phyloP scores from a whole-genome alignment of 2,797 vertebrate species.

The Labeo calbasu region DNA sequence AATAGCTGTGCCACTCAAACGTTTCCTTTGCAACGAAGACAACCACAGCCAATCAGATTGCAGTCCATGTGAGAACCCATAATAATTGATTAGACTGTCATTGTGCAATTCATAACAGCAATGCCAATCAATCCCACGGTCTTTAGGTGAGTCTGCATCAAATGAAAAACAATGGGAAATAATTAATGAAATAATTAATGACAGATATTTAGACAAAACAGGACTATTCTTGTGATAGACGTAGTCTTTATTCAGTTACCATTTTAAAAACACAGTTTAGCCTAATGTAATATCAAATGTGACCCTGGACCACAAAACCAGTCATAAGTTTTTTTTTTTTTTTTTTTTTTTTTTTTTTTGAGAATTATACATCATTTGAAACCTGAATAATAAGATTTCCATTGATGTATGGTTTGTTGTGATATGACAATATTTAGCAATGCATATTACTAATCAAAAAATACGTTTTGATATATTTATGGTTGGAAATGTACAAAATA shows the following conservation, averaged over 20 bases:
- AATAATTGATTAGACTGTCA: slow-evolving; percentile 26
- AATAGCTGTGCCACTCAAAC: slow-evolving; percentile 47
- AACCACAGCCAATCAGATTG: slow-evolving; percentile 27
- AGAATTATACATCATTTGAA: too few species aligned
- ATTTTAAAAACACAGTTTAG: not conserved
- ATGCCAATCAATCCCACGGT: not conserved
- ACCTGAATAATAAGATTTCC: too few species aligned
- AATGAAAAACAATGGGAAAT: not conserved
- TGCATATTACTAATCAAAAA: too few species aligned
- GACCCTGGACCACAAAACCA: too few species aligned
- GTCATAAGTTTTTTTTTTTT: too few species aligned
- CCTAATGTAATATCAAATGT: not conserved
- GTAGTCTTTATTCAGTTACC: not conserved
- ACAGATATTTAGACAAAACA: not conserved
- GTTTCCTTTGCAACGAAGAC: slow-evolving; percentile 2
- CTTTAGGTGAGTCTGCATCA: not conserved
- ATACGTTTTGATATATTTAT: too few species aligned
- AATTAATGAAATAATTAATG: not conserved
- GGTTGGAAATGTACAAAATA: too few species aligned
- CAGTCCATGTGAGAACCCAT: slow-evolving; percentile 21
- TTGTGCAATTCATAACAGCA: slow-evolving; percentile 1
- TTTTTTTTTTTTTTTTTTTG: too few species aligned
- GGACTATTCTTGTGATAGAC: not conserved
- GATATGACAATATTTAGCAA: too few species aligned
- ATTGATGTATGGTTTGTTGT: too few species aligned